Evolutionary conservation across 2,888 invertebrate species (phyloP).

Genomic region (Gisinianus flammeolus): DNA sequence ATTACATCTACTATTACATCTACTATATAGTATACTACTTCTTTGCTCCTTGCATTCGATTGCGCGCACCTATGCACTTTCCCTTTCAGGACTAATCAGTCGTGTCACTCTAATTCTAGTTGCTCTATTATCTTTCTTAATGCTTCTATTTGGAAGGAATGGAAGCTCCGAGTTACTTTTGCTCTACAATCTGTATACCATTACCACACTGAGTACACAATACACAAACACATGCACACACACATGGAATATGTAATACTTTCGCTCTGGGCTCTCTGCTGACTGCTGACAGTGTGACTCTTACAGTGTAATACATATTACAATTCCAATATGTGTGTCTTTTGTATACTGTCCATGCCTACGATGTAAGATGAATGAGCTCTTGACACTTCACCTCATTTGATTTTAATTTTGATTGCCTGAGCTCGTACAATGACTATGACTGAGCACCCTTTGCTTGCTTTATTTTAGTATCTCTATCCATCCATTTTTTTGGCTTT

Average conservation of each 20-base stretch:
- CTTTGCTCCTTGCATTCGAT: not conserved
- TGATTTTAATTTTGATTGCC: not conserved
- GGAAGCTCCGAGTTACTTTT: not conserved
- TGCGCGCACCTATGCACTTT: constrained; percentile 35
- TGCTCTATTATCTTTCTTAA: constrained; percentile 22
- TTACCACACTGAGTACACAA: not conserved
- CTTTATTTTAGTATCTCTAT: too few species aligned
- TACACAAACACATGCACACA: not conserved
- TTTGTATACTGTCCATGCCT: not conserved
- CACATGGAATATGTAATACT: not conserved
- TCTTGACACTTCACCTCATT: constrained; percentile 28
- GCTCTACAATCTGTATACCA: not conserved
- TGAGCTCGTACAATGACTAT: not conserved
- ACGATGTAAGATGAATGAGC: constrained; percentile 14
- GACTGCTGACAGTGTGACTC: too few species aligned
- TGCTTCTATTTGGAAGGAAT: not conserved
- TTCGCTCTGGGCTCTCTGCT: not conserved
- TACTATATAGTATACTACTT: too few species aligned
- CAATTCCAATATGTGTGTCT: not conserved
- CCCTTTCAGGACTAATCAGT: constrained; percentile 49
- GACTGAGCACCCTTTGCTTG: not conserved
- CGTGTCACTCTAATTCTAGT: constrained; percentile 37
- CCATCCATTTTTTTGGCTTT: not conserved
- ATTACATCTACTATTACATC: not conserved
- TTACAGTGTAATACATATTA: too few species aligned